Percentiles rank a stretch among this genome's conserved stretches.
These are phyloP conservation scores for Synergus umbraculus DNA, from an alignment of 2,888 invertebrate genomes.

Conservation along the genomic window DNA sequence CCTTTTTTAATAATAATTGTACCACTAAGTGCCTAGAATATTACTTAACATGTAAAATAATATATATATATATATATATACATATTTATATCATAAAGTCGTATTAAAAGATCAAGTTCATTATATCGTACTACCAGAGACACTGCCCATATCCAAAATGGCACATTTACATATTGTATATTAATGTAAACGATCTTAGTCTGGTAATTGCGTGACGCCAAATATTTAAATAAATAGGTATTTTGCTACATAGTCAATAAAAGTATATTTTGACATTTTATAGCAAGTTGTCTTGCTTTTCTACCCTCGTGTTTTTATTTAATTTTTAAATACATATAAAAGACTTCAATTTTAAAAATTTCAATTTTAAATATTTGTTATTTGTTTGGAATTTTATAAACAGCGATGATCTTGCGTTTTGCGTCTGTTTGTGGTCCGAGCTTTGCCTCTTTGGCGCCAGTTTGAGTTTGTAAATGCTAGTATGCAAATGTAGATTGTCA, in stretches of 20 bases:
- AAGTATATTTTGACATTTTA: conserved; percentile 67
- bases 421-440: conserved; percentile 9
- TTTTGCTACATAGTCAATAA: conserved; percentile 76
- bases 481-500: conserved; percentile 22
- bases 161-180: conserved; percentile 74
- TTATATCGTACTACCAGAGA: conserved; percentile 67
- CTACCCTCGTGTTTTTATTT: too few relatives aligned
- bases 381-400: neutral
- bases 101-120: conserved; percentile 64
- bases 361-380: neutral
- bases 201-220: conserved; percentile 73
- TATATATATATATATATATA: conserved; percentile 61
- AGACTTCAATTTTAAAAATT: too few relatives aligned
- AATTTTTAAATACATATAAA: too few relatives aligned
- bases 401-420: neutral
- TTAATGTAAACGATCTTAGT: conserved; percentile 72
- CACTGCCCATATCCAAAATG: conserved; percentile 75
- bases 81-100: conserved; percentile 63
- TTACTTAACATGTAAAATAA: conserved; percentile 72
- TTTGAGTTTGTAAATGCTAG: conserved; percentile 18
- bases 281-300: conserved; percentile 40
- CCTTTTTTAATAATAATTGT: conserved; percentile 53
- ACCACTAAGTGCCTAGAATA: conserved; percentile 66
- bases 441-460: conserved; percentile 15
- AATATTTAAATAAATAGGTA: conserved; percentile 76